Evolutionary conservation across 2,888 invertebrate genomes (phyloP).

Genomic region (Aphidoletes aphidimyza): DNA sequence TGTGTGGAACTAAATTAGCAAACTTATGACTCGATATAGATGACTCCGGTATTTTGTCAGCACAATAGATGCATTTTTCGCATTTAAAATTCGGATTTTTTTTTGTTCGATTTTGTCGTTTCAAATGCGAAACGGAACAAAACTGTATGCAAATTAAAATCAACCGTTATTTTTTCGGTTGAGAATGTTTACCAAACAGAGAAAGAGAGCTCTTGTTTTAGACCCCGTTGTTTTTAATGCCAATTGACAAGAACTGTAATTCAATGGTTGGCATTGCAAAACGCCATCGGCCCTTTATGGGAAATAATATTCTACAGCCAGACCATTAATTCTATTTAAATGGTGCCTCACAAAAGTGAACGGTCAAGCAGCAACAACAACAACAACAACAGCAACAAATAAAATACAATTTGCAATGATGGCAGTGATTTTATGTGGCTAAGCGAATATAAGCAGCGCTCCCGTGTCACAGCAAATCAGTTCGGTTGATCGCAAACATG

Average conservation of each 20-base stretch:
- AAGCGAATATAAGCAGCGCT: background rate
- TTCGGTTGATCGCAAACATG: background rate
- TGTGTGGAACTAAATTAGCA: background rate
- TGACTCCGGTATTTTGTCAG: background rate
- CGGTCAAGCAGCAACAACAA: conserved; percentile 46
- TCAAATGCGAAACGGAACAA: background rate
- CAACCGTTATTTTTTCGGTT: conserved; percentile 15
- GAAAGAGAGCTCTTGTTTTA: too few relatives aligned
- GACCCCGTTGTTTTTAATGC: background rate
- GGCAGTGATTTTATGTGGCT: conserved; percentile 7
- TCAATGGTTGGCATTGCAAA: background rate
- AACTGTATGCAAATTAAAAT: conserved; percentile 3
- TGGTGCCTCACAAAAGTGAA: background rate
- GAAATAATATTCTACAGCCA: background rate
- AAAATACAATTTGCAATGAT: conserved; percentile 21
- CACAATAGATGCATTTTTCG: background rate
- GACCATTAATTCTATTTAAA: conserved; percentile 25
- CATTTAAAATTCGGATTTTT: background rate
- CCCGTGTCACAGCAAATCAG: conserved; percentile 7
- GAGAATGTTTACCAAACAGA: conserved; percentile 7
- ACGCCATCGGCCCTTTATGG: conserved; percentile 14
- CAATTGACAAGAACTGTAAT: conserved; percentile 27
- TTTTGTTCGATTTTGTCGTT: too few relatives aligned
- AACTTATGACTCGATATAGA: background rate
- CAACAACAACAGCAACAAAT: too few relatives aligned